phyloP scores from a whole-genome alignment of 2,888 invertebrate genomes.

The Digitonthophagus gazella region DNA sequence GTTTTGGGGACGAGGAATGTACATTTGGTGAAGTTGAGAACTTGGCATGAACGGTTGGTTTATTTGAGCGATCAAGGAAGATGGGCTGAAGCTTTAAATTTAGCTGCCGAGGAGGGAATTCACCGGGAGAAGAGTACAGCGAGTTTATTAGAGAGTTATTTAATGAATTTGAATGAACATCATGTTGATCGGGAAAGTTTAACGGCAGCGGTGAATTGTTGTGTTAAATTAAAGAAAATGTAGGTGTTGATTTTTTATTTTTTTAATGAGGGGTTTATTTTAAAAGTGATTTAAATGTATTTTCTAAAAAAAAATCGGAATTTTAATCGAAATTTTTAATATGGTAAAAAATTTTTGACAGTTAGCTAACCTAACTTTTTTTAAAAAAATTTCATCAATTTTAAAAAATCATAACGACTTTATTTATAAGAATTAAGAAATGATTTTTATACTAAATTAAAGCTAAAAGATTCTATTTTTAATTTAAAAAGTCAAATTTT shows the following conservation, averaged over 20 bases:
- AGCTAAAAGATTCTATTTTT: no score
- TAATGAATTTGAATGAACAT: conserved; percentile 50
- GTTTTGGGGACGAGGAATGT: conserved; percentile 65
- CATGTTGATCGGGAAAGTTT: conserved; percentile 50
- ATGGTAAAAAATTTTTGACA: no score
- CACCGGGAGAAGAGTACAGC: conserved; percentile 47
- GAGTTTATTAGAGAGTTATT: conserved; percentile 48
- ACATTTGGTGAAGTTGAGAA: conserved; percentile 60
- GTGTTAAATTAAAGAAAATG: conserved; percentile 54
- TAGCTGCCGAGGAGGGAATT: conserved; percentile 55
- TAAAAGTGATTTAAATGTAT: no score
- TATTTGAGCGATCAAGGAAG: conserved; percentile 60
- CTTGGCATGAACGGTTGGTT: conserved; percentile 66
- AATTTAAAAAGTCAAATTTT: no score
- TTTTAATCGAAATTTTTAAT: no score
- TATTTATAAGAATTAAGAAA: no score
- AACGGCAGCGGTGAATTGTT: conserved; percentile 52
- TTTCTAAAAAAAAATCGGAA: no score
- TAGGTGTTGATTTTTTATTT: conserved; percentile 45
- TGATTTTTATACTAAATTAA: no score
- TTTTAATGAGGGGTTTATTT: not conserved
- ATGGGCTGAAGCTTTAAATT: conserved; percentile 58
- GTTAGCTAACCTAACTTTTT: no score
- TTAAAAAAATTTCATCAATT: no score
- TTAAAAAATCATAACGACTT: no score